Evolutionary conservation across 2,113 vertebrate genomes (phyloP).

Genomic region (Hippocampus barbouri): DNA sequence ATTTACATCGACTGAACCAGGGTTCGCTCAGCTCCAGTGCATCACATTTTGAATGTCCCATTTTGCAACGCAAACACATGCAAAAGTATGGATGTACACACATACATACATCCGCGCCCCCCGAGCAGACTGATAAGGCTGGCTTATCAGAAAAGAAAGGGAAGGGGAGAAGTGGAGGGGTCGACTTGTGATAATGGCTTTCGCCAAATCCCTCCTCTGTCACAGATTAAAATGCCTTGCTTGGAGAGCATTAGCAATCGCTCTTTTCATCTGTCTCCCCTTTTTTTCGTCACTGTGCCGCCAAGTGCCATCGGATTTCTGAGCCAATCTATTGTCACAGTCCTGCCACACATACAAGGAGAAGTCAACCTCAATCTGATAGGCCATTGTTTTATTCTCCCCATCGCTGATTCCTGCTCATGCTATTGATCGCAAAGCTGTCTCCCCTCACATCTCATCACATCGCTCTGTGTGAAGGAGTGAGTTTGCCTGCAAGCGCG

Average conservation of each 20-base stretch:
- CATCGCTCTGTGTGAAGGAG: conserved; percentile 56
- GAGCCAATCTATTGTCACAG: conserved; percentile 80
- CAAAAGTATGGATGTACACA: conserved; percentile 47
- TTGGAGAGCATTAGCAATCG: conserved; percentile 83
- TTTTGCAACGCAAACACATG: conserved; percentile 66
- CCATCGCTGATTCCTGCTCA: conserved; percentile 80
- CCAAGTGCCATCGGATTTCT: conserved; percentile 80
- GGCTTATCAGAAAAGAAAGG: conserved; percentile 80
- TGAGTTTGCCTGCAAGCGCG: conserved; percentile 31
- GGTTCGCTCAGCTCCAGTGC: conserved; percentile 40
- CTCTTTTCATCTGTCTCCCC: conserved; percentile 74
- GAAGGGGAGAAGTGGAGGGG: conserved; percentile 34
- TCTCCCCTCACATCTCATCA: conserved; percentile 69
- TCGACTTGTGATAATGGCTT: conserved; percentile 83
- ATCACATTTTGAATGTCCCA: conserved; percentile 58
- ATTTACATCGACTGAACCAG: conserved; percentile 48
- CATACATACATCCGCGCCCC: conserved; percentile 47
- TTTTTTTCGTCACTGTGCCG: conserved; percentile 57
- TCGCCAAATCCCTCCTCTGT: conserved; percentile 86
- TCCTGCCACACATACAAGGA: conserved; percentile 77
- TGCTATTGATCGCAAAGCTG: conserved; percentile 77
- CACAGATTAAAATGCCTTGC: conserved; percentile 84
- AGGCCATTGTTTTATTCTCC: conserved; percentile 82
- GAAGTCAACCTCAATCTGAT: conserved; percentile 89
- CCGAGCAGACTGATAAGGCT: conserved; percentile 77